Base-by-base conservation (phyloP, 2,797 vertebrate species). In the Caiman crocodilus region DNA sequence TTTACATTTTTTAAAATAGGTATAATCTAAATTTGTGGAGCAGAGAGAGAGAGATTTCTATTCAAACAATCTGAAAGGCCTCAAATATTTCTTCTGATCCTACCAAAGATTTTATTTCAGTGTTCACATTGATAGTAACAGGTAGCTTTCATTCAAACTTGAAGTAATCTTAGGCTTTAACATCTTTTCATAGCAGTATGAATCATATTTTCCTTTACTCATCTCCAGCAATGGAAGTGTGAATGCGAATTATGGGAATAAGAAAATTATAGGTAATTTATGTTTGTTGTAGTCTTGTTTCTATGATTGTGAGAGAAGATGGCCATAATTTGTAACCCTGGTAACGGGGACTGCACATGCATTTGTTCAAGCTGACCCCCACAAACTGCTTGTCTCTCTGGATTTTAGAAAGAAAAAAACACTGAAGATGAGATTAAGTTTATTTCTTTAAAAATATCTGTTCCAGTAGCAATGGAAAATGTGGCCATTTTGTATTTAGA, bases 201-300 rank as follows among this genome's bases (percentile, higher is more conserved):
- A 95, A 92, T 95, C 85, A 93, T 79, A 82, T 59, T 80, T 96
- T 81, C 61, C 28, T 94, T 94, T 97, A 90, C 86, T 89, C 67
- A 94, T 91, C 64, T 56, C 30, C 86, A 76, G 82, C 94, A 90
- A 92, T 86, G 61, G 88, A 96, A 96, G 79, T 93, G 35, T 91
- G 94, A 96, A 96, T 96, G 85, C 75, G 94, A 97, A 97, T 96
- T 96, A 91, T 82, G 82, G 94, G 84, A 97, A 96, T 97, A 92
- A 96, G 94, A 96, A 97, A 97, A 97, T 96, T 94, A 96, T 79
- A 97, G 96, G 88, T 88, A 96, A 96, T 97, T 97, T 96, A 86
- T 94, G 87, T 97, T 96, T 96, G 93, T 93, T 97, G 90, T 95
- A 94, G 76, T 90, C 93, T 89, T 95, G 60, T 95, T 97, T 97